Base-by-base conservation (phyloP, 53 echinoderm and acorn worm genomes). In the Henricia sp. region DNA sequence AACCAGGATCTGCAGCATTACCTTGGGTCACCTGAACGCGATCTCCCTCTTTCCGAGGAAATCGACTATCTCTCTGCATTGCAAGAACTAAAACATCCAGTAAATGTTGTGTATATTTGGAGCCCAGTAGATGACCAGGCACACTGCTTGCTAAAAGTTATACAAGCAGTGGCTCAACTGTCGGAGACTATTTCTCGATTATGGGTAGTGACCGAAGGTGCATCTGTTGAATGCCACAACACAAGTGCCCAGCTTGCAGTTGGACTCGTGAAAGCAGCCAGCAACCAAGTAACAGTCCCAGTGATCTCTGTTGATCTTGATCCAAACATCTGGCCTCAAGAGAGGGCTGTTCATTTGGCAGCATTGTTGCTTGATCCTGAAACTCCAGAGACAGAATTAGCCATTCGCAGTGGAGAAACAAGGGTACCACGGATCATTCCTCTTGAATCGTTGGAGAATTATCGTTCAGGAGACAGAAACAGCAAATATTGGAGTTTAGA, bases 361-460 rank as follows among this genome's bases (percentile, higher is more conserved):
- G 27, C 37, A 4, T 53, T 70, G 2, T 37, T 84, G 16, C 41
- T 55, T 1, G 36, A 55, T 2, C 38, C 38, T 21, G 24, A 67
- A 35, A 20, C 65, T 21, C 42, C 57, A 55, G 89, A 89, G 38
- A 74, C 75, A 28, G 70, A 68, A 21, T 53, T 89, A 10, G 67
- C 57, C 11, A 44, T 77, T 44, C 55, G 85, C 28, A 32, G 58
- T 14, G 82, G 82, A 13, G 67, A 36, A 12, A 20, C 37, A 4
- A 46, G 12, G 0, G 89, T 82, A n/a, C 91, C 94, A 41, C 77
- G 88, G 9, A 70, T 94, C 1, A n/a, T 86, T 10, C 46, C 44
- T 70, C 26, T 70, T 25, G 27, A 56, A 56, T 14, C 32, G 33
- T 9, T 5, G 34, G 11, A 30, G 14, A 2, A 44, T 60, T 60